Evolutionary conservation across 2,797 vertebrate species (phyloP), one percentile per base, ranked within the genome.

Genomic region (Epinephelus malabaricus): DNA sequence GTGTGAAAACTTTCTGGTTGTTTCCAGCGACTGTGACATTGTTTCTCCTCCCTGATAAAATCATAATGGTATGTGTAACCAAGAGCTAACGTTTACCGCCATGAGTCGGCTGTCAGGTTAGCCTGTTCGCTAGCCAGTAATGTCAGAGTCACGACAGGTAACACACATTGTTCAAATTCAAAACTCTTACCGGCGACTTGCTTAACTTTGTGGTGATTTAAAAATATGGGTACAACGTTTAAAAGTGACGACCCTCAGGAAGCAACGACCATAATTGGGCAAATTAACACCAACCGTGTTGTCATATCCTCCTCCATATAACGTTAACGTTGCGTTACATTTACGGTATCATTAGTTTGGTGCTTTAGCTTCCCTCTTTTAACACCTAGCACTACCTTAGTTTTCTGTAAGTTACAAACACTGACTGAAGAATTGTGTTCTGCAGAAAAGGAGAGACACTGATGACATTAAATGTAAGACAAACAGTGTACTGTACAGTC

Each of bases 111-210:
- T 21, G 27, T 25, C 10, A 46, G 11, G 51, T 71, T 86, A 82
- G 85, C 82, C 75, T 67, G 49, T 25, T 70, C 3, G 27, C 67
- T 82, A 86, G 85, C 84, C 68, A 30, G 9, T 25, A 12, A 23
- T 54, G 47, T 61, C 27, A 63, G 11, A 59, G 46, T 51, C 53
- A 43, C 30, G n/a, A 34, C 63, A 60, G 59, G 51, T 63, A 54
- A 12, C 13, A 43, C 9, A 12, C 11, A 43, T 43, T 43, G 40
- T 43, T 43, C 9, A 43, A 55, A 0, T 2, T 2, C 1, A 34
- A 15, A 65, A 18, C 5, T 23, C 9, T 18, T 2, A 3, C 15
- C 1, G 12, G 30, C 2, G 6, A 49, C 9, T 30, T 19, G 3
- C 5, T 65, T 1, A 45, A 58, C 3, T 51, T n/a, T 19, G 2